Conservation (phyloP, 2,888 invertebrate genomes). For the Hypomecis atomaria region DNA sequence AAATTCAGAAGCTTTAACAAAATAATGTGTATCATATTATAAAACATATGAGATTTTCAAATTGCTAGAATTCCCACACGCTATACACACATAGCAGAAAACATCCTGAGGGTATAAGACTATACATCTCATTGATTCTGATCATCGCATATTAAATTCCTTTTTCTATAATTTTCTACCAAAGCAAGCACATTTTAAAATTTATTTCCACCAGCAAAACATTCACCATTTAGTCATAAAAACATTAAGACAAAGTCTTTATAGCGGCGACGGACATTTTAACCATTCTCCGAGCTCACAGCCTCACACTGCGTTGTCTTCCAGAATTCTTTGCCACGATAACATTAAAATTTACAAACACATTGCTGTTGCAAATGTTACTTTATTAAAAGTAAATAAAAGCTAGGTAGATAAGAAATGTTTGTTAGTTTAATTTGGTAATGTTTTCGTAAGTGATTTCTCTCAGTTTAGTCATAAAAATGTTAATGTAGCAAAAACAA, state of each 20-base stretch:
- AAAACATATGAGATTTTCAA: too few relatives aligned
- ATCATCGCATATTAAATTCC: not conserved
- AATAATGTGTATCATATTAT: too few relatives aligned
- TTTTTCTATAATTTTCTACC: not conserved
- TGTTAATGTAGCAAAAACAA: conserved; percentile 83
- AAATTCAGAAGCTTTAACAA: too few relatives aligned
- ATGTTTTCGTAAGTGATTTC: conserved; percentile 74
- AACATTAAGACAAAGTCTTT: conserved; percentile 41
- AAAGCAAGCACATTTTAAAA: not conserved
- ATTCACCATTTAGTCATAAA: conserved; percentile 32
- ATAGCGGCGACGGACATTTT: conserved; percentile 39
- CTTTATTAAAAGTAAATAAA: conserved; percentile 36
- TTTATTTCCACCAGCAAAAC: conserved; percentile 28
- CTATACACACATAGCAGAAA: too few relatives aligned
- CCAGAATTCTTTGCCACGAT: conserved; percentile 19
- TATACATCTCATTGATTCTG: too few relatives aligned
- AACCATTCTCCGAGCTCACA: conserved; percentile 41
- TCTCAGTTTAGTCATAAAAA: conserved; percentile 83
- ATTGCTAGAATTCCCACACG: too few relatives aligned
- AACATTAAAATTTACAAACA: not conserved
- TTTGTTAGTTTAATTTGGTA: conserved; percentile 47
- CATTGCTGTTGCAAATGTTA: conserved; percentile 19
- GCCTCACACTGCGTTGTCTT: conserved; percentile 37
- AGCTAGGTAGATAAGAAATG: conserved; percentile 12
- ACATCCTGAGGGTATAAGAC: too few relatives aligned